Conservation (phyloP, 2,888 invertebrate species). For the Tetrapedia diversipes region DNA sequence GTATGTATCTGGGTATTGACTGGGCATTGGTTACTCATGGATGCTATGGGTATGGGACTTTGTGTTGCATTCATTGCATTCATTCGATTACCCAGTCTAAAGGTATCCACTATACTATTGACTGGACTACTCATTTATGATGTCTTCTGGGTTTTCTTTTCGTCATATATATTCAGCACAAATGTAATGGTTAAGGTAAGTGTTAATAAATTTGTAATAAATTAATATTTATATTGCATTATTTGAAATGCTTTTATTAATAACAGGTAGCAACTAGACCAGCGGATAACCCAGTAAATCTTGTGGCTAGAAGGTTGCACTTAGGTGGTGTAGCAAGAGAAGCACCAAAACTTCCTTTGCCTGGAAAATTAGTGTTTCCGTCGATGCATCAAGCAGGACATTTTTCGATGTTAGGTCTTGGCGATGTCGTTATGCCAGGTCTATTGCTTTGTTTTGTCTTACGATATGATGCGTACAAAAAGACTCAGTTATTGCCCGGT, state of each 20-base stretch:
- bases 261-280: constrained; percentile 90
- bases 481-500: constrained; percentile 88
- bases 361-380: constrained; percentile 98
- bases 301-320: constrained; percentile 96
- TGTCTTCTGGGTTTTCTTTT: constrained; percentile 99
- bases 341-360: constrained; percentile 97
- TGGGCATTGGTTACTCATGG: constrained; percentile 99
- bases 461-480: constrained; percentile 98
- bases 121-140: constrained; percentile 97
- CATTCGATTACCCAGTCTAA: constrained; percentile 96
- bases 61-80: constrained; percentile 99
- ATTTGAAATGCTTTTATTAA: background rate
- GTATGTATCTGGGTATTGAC: constrained; percentile 99
- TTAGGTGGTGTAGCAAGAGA: constrained; percentile 95
- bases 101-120: constrained; percentile 96
- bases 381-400: constrained; percentile 98
- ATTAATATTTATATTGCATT: background rate
- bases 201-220: constrained; percentile 55
- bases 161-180: constrained; percentile 98
- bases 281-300: constrained; percentile 96
- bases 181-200: constrained; percentile 99
- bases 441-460: constrained; percentile 97
- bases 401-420: constrained; percentile 96
- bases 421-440: constrained; percentile 97
- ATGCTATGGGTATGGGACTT: constrained; percentile 99